Percentiles rank a stretch among this genome's conserved stretches.
These are phyloP conservation scores for Apocheima hispidaria DNA, from an alignment of 2,888 invertebrate species.

Conservation along the genomic window DNA sequence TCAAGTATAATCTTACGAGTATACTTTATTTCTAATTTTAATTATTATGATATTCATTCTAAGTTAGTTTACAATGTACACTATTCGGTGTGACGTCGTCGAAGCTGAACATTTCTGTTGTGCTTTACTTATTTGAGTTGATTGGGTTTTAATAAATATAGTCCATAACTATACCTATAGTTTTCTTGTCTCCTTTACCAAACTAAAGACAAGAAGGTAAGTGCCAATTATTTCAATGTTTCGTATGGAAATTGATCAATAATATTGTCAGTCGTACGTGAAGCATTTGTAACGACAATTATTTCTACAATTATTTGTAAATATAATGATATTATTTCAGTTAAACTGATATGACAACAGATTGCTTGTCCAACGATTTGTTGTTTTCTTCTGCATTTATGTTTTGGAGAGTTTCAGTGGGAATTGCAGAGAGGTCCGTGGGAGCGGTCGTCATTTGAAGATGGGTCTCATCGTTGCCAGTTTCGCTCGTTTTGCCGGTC, in stretches of 20 bases:
- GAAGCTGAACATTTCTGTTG: neutral
- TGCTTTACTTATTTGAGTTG: neutral
- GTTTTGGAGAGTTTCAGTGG: slow-evolving; percentile 32
- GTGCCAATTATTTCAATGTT: neutral
- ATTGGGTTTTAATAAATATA: slow-evolving; percentile 8
- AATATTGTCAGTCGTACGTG: neutral
- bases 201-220: neutral
- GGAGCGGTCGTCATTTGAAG: slow-evolving; percentile 3
- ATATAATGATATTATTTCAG: neutral
- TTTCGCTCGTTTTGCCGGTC: slow-evolving; percentile 16
- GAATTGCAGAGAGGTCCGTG: slow-evolving; percentile 4
- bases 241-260: neutral
- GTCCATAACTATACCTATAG: neutral
- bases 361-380: slow-evolving; percentile 15
- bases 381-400: slow-evolving; percentile 32
- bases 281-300: neutral
- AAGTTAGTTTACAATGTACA: neutral
- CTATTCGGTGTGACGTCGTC: neutral
- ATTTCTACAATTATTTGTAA: too few relatives aligned
- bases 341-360: neutral
- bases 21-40: neutral
- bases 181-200: slow-evolving; percentile 6
- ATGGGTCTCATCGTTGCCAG: slow-evolving; percentile 18
- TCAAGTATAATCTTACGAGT: neutral
- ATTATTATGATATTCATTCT: neutral